Evolutionary conservation across 2,797 vertebrate genomes (phyloP).

Genomic region (Alcedo atthis): DNA sequence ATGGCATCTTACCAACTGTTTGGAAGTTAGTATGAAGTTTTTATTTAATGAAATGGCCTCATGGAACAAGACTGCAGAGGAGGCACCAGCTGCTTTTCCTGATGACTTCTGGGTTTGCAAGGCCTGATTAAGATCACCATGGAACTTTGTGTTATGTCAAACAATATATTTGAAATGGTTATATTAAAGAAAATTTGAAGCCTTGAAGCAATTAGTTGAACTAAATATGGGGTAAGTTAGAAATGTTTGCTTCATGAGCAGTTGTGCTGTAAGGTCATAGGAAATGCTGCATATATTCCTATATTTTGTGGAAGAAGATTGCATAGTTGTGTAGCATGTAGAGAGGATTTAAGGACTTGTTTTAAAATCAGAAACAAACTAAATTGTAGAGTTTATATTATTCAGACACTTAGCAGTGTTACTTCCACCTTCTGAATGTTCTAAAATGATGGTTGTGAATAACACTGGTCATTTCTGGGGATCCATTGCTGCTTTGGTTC

Average conservation of each 20-base stretch:
- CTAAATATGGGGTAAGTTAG: background rate
- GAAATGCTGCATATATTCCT: background rate
- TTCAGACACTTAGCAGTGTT: background rate
- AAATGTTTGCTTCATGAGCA: background rate
- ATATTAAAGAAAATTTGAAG: background rate
- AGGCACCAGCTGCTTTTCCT: background rate
- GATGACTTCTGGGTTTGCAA: background rate
- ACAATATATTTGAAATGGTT: background rate
- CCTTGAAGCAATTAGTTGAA: background rate
- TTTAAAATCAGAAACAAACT: background rate
- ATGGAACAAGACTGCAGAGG: background rate
- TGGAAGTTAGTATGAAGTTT: background rate
- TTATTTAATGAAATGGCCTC: background rate
- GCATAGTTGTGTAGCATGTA: rapidly evolving
- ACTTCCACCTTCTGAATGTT: background rate
- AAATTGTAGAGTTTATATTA: background rate
- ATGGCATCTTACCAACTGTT: background rate
- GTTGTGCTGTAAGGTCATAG: background rate
- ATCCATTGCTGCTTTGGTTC: background rate
- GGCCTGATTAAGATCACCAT: background rate
- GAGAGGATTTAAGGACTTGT: background rate
- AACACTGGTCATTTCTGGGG: background rate
- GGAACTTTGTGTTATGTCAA: background rate
- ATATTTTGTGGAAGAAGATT: background rate
- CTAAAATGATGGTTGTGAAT: background rate